These are phyloP conservation scores for Dicyrtoma fusca DNA, from an alignment of 2,888 invertebrate species.

Conservation along the genomic window DNA sequence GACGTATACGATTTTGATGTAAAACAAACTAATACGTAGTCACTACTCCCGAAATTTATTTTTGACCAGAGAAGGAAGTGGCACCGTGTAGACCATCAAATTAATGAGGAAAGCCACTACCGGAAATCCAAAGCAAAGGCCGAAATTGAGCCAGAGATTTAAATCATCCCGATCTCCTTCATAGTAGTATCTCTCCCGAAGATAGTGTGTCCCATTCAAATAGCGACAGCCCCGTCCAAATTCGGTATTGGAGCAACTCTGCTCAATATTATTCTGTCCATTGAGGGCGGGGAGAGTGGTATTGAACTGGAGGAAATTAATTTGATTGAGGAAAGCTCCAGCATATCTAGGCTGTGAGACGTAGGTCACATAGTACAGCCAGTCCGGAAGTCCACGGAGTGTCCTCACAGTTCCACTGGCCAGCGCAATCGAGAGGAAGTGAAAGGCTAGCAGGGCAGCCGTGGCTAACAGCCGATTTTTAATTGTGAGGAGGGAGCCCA, in stretches of 20 bases:
- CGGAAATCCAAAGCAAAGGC: slow-evolving; percentile 80
- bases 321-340: slow-evolving; percentile 68
- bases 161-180: slow-evolving; percentile 65
- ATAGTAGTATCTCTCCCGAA: slow-evolving; percentile 69
- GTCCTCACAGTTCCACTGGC: slow-evolving; percentile 64
- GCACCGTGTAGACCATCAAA: slow-evolving; percentile 81
- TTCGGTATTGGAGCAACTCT: slow-evolving; percentile 13
- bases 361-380: slow-evolving; percentile 79
- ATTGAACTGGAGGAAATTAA: slow-evolving; percentile 23
- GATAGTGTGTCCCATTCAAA: slow-evolving; percentile 71
- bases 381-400: slow-evolving; percentile 76
- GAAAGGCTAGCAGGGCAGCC: slow-evolving; percentile 65
- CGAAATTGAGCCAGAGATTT: slow-evolving; percentile 76
- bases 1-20: neutral
- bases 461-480: slow-evolving; percentile 76
- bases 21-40: neutral
- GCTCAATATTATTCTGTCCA: neutral
- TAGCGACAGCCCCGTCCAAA: slow-evolving; percentile 66
- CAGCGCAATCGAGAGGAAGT: slow-evolving; percentile 39
- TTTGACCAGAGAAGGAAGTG: slow-evolving; percentile 80
- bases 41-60: slow-evolving; percentile 78
- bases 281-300: slow-evolving; percentile 10
- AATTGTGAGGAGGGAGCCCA: slow-evolving; percentile 78
- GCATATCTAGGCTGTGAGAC: slow-evolving; percentile 79
- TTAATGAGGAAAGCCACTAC: slow-evolving; percentile 79